phyloP scores from a whole-genome alignment of 2,888 invertebrate species.

The Tetragnatha montana region DNA sequence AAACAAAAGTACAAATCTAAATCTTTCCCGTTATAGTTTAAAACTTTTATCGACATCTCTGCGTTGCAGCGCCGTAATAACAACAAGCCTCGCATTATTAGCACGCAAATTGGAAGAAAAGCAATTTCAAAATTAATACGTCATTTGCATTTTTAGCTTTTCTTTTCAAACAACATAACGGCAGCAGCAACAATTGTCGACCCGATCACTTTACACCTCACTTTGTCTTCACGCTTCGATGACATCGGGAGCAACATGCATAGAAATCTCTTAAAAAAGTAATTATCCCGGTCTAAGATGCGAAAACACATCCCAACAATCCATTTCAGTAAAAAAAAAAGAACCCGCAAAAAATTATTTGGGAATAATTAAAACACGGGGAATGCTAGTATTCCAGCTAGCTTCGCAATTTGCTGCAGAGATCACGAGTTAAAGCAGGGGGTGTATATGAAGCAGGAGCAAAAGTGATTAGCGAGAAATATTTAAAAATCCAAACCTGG shows the following conservation, averaged over 20 bases:
- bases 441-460: slow-evolving; percentile 37
- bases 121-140: neutral
- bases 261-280: slow-evolving; percentile 35
- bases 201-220: slow-evolving; percentile 28
- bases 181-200: slow-evolving; percentile 18
- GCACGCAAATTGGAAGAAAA: neutral
- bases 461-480: slow-evolving; percentile 53
- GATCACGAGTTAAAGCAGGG: slow-evolving; percentile 38
- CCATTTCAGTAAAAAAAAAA: slow-evolving; percentile 33
- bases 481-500: slow-evolving; percentile 54
- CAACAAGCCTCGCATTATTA: neutral
- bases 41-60: too few species aligned
- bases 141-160: neutral
- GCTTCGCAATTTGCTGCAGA: slow-evolving; percentile 27
- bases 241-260: slow-evolving; percentile 43
- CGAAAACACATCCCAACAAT: slow-evolving; percentile 35
- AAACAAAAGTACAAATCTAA: too few species aligned
- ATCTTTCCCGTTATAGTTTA: too few species aligned
- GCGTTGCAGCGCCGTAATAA: neutral
- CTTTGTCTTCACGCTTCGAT: slow-evolving; percentile 23
- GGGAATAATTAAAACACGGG: slow-evolving; percentile 47
- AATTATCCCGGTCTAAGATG: slow-evolving; percentile 48
- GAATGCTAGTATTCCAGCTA: slow-evolving; percentile 27
- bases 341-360: slow-evolving; percentile 11
- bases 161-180: neutral